These are phyloP conservation scores for Phyllostomus discolor DNA, from an alignment of 2,113 vertebrate genomes.

Conservation along the genomic window DNA sequence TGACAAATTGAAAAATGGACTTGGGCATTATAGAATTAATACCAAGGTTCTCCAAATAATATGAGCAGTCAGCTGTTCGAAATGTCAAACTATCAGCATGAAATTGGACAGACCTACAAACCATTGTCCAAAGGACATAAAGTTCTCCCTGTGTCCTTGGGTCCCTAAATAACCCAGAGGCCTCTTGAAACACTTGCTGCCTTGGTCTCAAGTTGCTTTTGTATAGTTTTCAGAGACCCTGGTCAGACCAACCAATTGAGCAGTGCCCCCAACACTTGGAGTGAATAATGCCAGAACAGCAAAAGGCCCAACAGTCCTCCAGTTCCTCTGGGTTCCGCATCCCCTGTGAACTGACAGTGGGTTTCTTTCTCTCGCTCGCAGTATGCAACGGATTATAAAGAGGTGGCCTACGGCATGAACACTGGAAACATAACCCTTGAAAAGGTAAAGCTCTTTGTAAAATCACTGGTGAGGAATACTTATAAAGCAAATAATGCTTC, in stretches of 20 bases:
- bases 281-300: neutral
- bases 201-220: neutral
- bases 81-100: neutral
- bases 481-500: neutral
- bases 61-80: neutral
- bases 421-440: constrained; percentile 85
- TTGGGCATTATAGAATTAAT: neutral
- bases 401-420: constrained; percentile 81
- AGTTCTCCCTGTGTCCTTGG: neutral
- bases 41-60: neutral
- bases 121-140: neutral
- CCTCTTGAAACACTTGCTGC: neutral
- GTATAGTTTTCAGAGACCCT: neutral
- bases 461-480: neutral
- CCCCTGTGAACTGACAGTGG: neutral
- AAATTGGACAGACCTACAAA: neutral
- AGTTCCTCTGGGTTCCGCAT: neutral
- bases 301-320: neutral
- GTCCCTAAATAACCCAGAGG: neutral
- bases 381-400: constrained; percentile 91
- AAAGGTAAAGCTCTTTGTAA: constrained; percentile 83
- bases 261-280: neutral
- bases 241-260: neutral
- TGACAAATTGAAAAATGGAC: neutral
- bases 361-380: constrained; percentile 68